phyloP scores from a whole-genome alignment of 2,888 invertebrate species.

The Cryptocephalus primarius region DNA sequence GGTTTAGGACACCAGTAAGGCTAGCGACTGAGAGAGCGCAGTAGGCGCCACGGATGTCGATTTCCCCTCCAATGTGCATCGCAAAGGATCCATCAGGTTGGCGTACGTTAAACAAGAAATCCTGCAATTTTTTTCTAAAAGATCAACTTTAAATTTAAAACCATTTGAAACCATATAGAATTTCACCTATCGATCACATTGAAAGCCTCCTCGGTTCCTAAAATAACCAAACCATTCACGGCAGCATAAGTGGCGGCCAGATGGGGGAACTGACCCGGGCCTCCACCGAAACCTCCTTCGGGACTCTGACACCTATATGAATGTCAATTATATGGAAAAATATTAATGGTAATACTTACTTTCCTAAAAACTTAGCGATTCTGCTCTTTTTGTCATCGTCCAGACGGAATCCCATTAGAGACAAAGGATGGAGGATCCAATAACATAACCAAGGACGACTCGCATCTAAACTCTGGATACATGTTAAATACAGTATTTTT shows the following conservation, averaged over 20 bases:
- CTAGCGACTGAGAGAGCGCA: slow-evolving; percentile 89
- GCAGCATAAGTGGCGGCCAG: slow-evolving; percentile 97
- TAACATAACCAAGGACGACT: slow-evolving; percentile 96
- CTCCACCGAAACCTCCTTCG: slow-evolving; percentile 87
- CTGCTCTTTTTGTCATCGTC: slow-evolving; percentile 43
- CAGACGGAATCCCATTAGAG: slow-evolving; percentile 58
- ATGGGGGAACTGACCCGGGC: slow-evolving; percentile 86
- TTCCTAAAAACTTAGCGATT: slow-evolving; percentile 48
- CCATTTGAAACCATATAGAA: background rate
- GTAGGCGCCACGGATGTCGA: slow-evolving; percentile 92
- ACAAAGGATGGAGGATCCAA: slow-evolving; percentile 89
- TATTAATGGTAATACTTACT: slow-evolving; percentile 31
- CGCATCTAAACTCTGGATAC: slow-evolving; percentile 67
- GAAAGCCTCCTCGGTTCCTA: slow-evolving; percentile 72
- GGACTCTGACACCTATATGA: slow-evolving; percentile 57
- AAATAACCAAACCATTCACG: slow-evolving; percentile 81
- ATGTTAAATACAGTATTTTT: background rate
- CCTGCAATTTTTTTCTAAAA: slow-evolving; percentile 51
- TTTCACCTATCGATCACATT: slow-evolving; percentile 69
- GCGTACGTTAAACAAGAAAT: slow-evolving; percentile 69
- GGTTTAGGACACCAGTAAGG: slow-evolving; percentile 67
- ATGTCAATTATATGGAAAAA: background rate
- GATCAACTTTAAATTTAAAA: background rate
- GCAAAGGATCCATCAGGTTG: slow-evolving; percentile 82
- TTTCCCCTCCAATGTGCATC: slow-evolving; percentile 87